Base-by-base conservation (phyloP, 2,888 invertebrate genomes). In the Fragum fragum region DNA sequence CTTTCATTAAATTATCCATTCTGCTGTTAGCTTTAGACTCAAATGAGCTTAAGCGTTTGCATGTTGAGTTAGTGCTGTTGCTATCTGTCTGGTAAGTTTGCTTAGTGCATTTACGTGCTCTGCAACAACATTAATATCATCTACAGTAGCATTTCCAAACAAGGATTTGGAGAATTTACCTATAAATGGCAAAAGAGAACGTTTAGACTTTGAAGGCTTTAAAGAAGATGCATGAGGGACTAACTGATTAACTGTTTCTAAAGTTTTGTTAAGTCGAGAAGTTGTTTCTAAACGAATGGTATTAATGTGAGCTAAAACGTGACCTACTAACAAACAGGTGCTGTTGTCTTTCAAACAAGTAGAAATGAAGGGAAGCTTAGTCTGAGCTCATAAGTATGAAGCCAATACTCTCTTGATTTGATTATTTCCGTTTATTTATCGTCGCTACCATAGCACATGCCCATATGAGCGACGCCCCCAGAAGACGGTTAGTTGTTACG, bases 131-230 rank as follows among this genome's bases (percentile, higher is more conserved):
- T 76, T 69, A 18, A 83, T 75, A 74, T 83, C 86, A 57, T 76
- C 75, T 6, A 75, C n/a, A 32, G 83, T 86, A 0, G 86, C 83
- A 14, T 81, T 84, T 0, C 81, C 79, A 76, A 86, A 83, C 1
- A 86, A 47, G 18, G 69, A 71, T 61, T 75, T 76, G 0, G 81
- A 85, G 6, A 83, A 68, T 16, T 73, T 29, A 3, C 86, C 81
- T 7, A 81, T 76, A 55, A 86, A 83, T 6, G 81, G 78, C 18
- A 86, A 73, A 1, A 83, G 47, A 16, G 76, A 63, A 16, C 80
- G 39, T 23, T 72, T 72, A 26, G 57, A 55, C 36, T 68, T 66
- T 11, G 69, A 76, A 1, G 1, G 5, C 55, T 36, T 21, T 3
- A 11, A 5, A 0, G 53, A 28, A n/a, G 21, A 9, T 36, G 71